Evolutionary conservation across 2,888 invertebrate genomes (phyloP).

Genomic region (Muscina levida): DNA sequence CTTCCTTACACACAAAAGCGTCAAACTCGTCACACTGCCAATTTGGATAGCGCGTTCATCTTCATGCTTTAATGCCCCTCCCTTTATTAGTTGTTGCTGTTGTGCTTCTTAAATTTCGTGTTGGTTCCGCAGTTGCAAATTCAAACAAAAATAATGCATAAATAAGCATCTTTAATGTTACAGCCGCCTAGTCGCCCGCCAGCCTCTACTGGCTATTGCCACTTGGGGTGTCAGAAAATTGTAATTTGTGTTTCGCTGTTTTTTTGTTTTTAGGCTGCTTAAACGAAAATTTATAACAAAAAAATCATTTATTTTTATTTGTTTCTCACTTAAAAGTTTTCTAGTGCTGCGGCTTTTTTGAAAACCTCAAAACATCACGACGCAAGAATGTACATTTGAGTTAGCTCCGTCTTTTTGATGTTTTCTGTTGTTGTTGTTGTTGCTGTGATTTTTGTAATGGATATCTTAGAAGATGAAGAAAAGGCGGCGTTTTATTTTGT

Average conservation of each 20-base stretch:
- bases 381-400: neutral
- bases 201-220: neutral
- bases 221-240: constrained; percentile 48
- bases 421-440: no score
- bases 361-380: neutral
- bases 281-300: constrained; percentile 30
- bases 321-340: neutral
- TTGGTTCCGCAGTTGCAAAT: constrained; percentile 9
- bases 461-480: neutral
- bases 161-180: constrained; percentile 57
- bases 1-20: neutral
- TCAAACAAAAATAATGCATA: constrained; percentile 49
- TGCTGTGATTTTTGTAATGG: constrained; percentile 29
- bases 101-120: neutral
- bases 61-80: neutral
- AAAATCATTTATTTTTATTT: constrained; percentile 30
- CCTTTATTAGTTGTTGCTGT: neutral
- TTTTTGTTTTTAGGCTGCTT: constrained; percentile 2
- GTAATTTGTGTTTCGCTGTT: constrained; percentile 34
- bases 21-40: constrained; percentile 15
- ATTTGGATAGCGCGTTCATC: neutral
- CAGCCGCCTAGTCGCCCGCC: neutral
- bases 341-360: neutral
- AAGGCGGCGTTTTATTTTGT: constrained; percentile 11
- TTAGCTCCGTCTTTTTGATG: neutral